Evolutionary conservation across 2,888 invertebrate species (phyloP).

Genomic region (Drosophila infuscata): DNA sequence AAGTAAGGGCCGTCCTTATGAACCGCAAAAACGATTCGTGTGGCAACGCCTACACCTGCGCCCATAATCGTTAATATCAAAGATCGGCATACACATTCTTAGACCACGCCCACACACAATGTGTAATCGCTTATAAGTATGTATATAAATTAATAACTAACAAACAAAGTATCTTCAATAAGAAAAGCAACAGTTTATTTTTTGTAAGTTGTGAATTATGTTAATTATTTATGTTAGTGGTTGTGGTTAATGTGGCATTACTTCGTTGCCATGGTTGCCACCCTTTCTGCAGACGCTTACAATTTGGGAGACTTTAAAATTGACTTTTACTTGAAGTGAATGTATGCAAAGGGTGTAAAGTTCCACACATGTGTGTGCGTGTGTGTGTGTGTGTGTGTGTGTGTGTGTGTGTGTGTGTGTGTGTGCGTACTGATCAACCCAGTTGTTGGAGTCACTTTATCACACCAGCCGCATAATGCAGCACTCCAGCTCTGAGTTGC

Average conservation of each 20-base stretch:
- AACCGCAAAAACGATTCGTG: too few relatives aligned
- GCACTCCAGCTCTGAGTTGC: slow-evolving; percentile 49
- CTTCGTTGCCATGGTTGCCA: slow-evolving; percentile 5
- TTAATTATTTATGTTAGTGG: neutral
- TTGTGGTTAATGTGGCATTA: neutral
- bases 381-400: slow-evolving; percentile 4
- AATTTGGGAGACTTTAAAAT: slow-evolving; percentile 41
- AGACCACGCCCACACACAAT: too few relatives aligned
- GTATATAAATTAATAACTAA: neutral
- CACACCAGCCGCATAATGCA: slow-evolving; percentile 69
- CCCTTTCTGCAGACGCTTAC: slow-evolving; percentile 1
- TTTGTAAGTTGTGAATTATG: neutral
- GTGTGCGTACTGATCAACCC: slow-evolving; percentile 63
- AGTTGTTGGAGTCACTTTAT: slow-evolving; percentile 71
- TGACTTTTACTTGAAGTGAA: neutral
- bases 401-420: slow-evolving; percentile 8
- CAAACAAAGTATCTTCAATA: neutral
- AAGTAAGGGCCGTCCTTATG: too few relatives aligned
- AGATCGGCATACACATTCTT: too few relatives aligned
- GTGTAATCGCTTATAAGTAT: neutral
- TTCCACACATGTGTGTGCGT: neutral
- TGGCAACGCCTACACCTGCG: too few relatives aligned
- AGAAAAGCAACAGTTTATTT: neutral
- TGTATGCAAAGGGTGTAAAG: neutral
- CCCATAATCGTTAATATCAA: too few relatives aligned